A percentile compares a stretch with the other conserved stretches of the same genome.
phyloP scores from a whole-genome alignment of 2,113 vertebrate genomes.

The Vidua macroura region DNA sequence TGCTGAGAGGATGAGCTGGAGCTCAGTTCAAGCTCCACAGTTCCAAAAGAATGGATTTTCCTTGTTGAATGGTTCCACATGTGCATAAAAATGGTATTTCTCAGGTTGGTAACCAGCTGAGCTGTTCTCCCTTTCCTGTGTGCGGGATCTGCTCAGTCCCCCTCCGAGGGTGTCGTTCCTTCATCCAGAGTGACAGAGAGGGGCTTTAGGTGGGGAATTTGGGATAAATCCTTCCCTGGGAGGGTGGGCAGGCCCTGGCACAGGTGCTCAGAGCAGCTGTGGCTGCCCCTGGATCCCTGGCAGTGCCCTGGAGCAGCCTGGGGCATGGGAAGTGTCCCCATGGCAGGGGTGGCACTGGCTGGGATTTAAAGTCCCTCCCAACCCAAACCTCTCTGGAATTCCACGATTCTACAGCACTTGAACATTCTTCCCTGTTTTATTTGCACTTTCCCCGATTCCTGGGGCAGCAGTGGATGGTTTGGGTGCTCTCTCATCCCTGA shows the following conservation, averaged over 20 bases:
- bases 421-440: background rate
- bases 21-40: background rate
- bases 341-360: background rate
- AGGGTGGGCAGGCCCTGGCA: background rate
- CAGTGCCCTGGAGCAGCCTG: background rate
- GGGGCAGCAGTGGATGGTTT: background rate
- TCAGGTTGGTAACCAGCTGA: background rate
- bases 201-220: background rate
- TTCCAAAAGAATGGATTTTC: background rate
- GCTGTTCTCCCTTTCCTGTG: background rate
- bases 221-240: background rate
- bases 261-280: background rate
- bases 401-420: fast-evolving
- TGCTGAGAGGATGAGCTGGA: background rate
- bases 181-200: background rate
- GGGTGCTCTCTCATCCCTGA: background rate
- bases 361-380: background rate
- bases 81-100: background rate
- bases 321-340: background rate
- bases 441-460: fast-evolving
- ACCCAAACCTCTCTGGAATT: background rate
- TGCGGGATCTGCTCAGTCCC: background rate
- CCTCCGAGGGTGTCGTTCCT: fast-evolving
- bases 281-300: background rate
- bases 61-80: background rate